Conservation (phyloP, 1,140 invertebrate species). For the Physella acuta region DNA sequence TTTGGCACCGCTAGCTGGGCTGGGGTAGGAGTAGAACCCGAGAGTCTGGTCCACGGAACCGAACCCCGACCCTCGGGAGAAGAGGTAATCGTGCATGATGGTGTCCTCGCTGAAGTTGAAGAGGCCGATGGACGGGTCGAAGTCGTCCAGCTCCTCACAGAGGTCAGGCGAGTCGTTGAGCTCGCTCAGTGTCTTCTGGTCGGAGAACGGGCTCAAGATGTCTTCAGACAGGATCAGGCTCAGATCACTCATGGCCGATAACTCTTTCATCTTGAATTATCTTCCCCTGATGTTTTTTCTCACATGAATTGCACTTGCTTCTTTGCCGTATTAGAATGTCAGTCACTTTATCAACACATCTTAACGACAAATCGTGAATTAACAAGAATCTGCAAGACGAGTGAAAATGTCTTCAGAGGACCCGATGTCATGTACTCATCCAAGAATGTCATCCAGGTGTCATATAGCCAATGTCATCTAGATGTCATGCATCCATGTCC, state of each 20-base stretch:
- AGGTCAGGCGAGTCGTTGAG: conserved; percentile 9
- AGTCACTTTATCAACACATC: no score
- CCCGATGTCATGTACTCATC: no score
- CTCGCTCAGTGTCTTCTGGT: conserved; percentile 17
- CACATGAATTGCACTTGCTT: no score
- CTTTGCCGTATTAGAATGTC: no score
- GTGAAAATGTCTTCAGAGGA: no score
- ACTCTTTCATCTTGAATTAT: no score
- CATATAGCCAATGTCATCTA: no score
- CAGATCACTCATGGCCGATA: conserved; percentile 1
- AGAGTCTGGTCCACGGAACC: not conserved
- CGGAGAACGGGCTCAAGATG: conserved; percentile 13
- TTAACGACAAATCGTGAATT: no score
- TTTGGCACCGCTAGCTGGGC: not conserved
- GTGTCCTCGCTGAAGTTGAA: conserved; percentile 26
- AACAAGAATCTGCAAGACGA: no score
- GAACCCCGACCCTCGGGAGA: conserved; percentile 13
- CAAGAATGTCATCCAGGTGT: no score
- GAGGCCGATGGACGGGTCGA: conserved; percentile 11
- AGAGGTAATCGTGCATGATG: conserved; percentile 21
- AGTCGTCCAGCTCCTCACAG: not conserved
- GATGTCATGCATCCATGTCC: no score
- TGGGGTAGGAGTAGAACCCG: not conserved
- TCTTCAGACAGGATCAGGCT: conserved; percentile 3
- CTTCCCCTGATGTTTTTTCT: no score